These are phyloP conservation scores for Drosophila santomea DNA, from an alignment of 1,140 invertebrate species.

Conservation along the genomic window DNA sequence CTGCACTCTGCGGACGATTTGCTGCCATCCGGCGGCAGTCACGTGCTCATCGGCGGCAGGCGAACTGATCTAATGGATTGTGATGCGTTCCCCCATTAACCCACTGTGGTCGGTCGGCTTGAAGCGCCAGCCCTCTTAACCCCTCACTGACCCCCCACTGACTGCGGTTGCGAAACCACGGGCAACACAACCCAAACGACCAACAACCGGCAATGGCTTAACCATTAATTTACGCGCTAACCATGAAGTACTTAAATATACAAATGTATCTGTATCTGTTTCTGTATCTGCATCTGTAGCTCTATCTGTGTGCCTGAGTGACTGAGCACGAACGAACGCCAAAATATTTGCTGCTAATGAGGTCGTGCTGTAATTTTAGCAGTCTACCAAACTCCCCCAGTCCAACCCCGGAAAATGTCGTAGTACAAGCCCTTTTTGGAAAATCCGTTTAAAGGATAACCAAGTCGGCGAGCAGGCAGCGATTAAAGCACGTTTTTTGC, in stretches of 20 bases:
- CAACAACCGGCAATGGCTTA: slow-evolving; percentile 55
- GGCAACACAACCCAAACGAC: slow-evolving; percentile 44
- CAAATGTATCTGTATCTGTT: slow-evolving; percentile 62
- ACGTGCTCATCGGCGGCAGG: background rate
- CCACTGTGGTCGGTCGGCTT: background rate
- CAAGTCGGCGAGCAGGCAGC: slow-evolving; percentile 4
- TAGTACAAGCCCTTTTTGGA: slow-evolving; percentile 5
- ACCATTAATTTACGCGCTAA: slow-evolving; percentile 81
- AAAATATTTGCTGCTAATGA: slow-evolving; percentile 77
- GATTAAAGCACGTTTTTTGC: slow-evolving; percentile 37
- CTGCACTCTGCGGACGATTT: background rate
- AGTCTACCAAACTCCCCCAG: background rate
- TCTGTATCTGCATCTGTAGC: slow-evolving; percentile 46
- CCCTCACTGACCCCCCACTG: background rate
- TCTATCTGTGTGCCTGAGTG: slow-evolving; percentile 47
- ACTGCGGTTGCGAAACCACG: slow-evolving; percentile 39
- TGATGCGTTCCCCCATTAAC: background rate
- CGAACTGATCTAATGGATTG: slow-evolving; percentile 4
- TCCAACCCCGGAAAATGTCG: background rate
- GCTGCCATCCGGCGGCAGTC: background rate
- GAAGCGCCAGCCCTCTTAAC: background rate
- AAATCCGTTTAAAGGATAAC: slow-evolving; percentile 40
- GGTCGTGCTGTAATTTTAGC: slow-evolving; percentile 60
- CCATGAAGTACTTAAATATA: slow-evolving; percentile 78
- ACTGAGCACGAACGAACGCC: slow-evolving; percentile 45